Evolutionary conservation across 2,797 vertebrate genomes (phyloP), one percentile per base, ranked within the genome.

Genomic region (Girardinus metallicus): DNA sequence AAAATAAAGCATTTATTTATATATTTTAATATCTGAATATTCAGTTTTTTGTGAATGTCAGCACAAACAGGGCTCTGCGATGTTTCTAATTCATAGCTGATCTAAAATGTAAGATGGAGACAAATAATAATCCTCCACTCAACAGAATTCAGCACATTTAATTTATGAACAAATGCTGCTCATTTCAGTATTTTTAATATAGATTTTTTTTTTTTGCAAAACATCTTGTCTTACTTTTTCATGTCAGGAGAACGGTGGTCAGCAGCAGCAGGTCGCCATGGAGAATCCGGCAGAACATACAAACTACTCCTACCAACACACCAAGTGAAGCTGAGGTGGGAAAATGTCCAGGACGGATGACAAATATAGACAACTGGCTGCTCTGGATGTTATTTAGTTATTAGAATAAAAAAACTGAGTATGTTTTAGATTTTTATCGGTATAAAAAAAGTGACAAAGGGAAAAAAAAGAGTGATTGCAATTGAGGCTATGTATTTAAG

Each of bases 251-350:
- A 97, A 94, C 81, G 95, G 96, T 78, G 93, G 96, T 87, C 97
- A 97, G 89, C 96, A 96, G 91, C 97, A 97, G 83, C 97, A 97
- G 91, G 96, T 97, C 89, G 89, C 97, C 34, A 95, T 97, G 93
- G 98, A 98, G 82, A 92, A 95, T 1, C 91, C 97, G 11, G 92
- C 97, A 83, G 98, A 99, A 92, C 97, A 97, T 68, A 95, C 96
- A 81, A 96, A 96, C 95, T 99, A 97, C 93, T 96, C 97, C 13
- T 99, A 98, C 96, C 97, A 97, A 93, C 98, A 97, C 96, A 96
- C 93, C 95, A 98, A 99, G 96, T 98, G 95, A 97, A 94, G 93
- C 94, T 94, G 92, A 92, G 93, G 95, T 95, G 88, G 41, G 85
- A 6, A 31, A 18, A 8, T 10, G 57, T 76, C 55, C 31, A 44